phyloP scores from a whole-genome alignment of 2,888 invertebrate species.

The Diarsia brunnea region DNA sequence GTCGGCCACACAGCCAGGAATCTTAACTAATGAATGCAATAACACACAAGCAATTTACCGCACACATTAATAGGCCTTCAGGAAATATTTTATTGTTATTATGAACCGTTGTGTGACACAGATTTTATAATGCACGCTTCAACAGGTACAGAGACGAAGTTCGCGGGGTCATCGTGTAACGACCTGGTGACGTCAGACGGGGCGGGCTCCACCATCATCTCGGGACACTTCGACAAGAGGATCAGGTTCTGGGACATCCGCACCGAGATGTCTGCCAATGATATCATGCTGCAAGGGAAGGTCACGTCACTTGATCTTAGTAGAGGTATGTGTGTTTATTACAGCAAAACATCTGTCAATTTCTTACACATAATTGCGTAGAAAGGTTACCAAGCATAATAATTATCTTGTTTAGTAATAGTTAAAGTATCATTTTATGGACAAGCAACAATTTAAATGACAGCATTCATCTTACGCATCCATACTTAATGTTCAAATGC shows the following conservation, averaged over 20 bases:
- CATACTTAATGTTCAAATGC: constrained; percentile 51
- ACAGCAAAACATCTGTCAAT: constrained; percentile 17
- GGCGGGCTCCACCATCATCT: constrained; percentile 97
- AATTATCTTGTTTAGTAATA: constrained; percentile 11
- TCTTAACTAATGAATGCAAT: constrained; percentile 51
- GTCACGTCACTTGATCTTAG: constrained; percentile 98
- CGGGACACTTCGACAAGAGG: constrained; percentile 99
- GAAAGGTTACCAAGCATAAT: constrained; percentile 4
- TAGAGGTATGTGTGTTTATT: constrained; percentile 91
- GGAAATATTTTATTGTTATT: constrained; percentile 56
- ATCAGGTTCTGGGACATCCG: constrained; percentile 99
- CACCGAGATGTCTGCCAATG: constrained; percentile 95
- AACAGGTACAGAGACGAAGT: constrained; percentile 97
- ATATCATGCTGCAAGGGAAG: constrained; percentile 97
- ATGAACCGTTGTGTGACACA: constrained; percentile 58
- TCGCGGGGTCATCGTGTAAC: constrained; percentile 99
- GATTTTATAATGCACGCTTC: constrained; percentile 46
- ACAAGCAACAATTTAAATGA: constrained; percentile 28
- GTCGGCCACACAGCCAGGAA: constrained; percentile 33
- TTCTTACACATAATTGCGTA: constrained; percentile 3
- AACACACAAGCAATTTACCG: constrained; percentile 40
- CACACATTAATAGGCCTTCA: constrained; percentile 48
- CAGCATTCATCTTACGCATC: constrained; percentile 39
- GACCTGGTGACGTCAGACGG: constrained; percentile 98
- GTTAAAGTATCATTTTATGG: constrained; percentile 36